Conservation (phyloP, 2,888 invertebrate genomes). For the Epirrita christyi region DNA sequence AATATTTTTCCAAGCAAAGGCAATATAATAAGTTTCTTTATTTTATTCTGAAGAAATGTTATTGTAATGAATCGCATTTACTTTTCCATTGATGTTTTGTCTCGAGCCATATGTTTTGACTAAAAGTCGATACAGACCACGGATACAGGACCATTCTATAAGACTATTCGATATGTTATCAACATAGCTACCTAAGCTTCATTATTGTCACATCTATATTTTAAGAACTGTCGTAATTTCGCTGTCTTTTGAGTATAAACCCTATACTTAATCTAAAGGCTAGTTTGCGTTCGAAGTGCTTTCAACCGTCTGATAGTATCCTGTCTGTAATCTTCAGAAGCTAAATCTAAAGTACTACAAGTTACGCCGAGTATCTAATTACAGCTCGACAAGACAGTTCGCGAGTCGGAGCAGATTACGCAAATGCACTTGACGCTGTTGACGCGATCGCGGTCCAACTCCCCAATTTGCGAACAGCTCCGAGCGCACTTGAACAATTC, state of each 20-base stretch:
- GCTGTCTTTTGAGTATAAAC: too few relatives aligned
- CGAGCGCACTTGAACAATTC: constrained; percentile 19
- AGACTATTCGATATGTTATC: too few relatives aligned
- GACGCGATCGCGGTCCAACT: constrained; percentile 15
- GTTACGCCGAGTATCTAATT: constrained; percentile 12
- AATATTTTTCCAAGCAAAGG: constrained; percentile 19
- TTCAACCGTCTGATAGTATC: background rate
- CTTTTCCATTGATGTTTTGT: constrained; percentile 15
- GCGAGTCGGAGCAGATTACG: constrained; percentile 8
- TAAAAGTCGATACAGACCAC: too few relatives aligned
- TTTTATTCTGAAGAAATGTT: constrained; percentile 17
- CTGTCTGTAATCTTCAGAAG: background rate
- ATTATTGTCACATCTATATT: too few relatives aligned
- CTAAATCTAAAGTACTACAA: constrained; percentile 3
- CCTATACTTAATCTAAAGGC: too few relatives aligned
- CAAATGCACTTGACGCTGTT: constrained; percentile 14
- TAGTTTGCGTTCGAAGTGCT: too few relatives aligned
- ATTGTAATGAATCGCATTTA: constrained; percentile 9
- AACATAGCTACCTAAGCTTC: too few relatives aligned
- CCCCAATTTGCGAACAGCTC: constrained; percentile 31
- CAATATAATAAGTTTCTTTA: constrained; percentile 12
- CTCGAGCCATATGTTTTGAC: background rate
- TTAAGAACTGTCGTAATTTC: background rate
- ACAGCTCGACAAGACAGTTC: constrained; percentile 6
- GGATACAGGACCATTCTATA: too few relatives aligned